A percentile compares a stretch with the other conserved stretches of the same genome.
These are phyloP conservation scores for Sitta carolinensis DNA, from an alignment of 2,797 vertebrate genomes.

Conservation along the genomic window DNA sequence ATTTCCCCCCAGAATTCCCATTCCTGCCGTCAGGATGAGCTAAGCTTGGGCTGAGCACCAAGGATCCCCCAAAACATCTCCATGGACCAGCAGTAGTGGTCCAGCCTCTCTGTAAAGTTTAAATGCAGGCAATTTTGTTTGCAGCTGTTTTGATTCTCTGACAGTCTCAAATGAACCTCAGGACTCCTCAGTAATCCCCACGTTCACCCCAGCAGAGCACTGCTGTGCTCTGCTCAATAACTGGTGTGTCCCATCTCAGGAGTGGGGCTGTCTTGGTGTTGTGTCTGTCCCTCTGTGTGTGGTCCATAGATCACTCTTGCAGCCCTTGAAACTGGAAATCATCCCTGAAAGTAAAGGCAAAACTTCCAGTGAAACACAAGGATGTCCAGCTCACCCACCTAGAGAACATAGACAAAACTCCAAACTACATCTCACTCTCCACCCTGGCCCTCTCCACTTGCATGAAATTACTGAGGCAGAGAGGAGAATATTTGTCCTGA, in stretches of 20 bases:
- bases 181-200: neutral
- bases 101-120: neutral
- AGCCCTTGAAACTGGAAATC: neutral
- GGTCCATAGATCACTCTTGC: neutral
- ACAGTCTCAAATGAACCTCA: neutral
- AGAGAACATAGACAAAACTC: neutral
- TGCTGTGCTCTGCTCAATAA: constrained; percentile 9
- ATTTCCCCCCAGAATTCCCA: neutral
- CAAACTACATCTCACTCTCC: neutral
- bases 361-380: neutral
- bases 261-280: neutral
- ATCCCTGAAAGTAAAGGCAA: neutral
- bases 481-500: constrained; percentile 60
- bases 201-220: neutral
- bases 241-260: neutral
- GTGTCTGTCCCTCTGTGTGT: neutral
- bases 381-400: neutral
- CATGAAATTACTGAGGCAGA: constrained; percentile 56
- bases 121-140: neutral
- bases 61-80: neutral
- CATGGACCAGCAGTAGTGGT: neutral
- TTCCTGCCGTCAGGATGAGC: neutral
- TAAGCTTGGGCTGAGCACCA: neutral
- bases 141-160: neutral
- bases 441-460: neutral